Percentiles rank a stretch among this genome's conserved stretches.
phyloP scores from a whole-genome alignment of 2,113 vertebrate species.

The Ophthalmolycus amberensis region DNA sequence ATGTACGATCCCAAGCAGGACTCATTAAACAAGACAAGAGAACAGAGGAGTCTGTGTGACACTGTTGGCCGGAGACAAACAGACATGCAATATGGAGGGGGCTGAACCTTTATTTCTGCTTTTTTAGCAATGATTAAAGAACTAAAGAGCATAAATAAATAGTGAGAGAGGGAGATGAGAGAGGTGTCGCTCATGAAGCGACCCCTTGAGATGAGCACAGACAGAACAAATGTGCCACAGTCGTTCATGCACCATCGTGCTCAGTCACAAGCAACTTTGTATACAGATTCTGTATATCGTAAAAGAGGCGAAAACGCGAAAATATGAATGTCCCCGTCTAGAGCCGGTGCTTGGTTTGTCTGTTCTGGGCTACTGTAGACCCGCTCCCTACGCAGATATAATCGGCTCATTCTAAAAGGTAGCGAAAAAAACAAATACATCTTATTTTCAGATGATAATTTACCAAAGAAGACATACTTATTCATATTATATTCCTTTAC shows the following conservation, averaged over 20 bases:
- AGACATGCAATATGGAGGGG: slow-evolving; percentile 44
- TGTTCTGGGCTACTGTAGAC: not conserved
- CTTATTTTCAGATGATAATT: not conserved
- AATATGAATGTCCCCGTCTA: too few species aligned
- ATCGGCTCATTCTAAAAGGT: not conserved
- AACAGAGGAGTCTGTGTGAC: slow-evolving; percentile 73
- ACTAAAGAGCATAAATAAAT: slow-evolving; percentile 48
- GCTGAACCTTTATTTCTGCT: not conserved
- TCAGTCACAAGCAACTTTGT: slow-evolving; percentile 4
- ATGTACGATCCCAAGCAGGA: slow-evolving; percentile 58
- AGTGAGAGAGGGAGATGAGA: slow-evolving; percentile 47
- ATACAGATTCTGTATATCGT: not conserved
- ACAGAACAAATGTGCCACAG: slow-evolving; percentile 23
- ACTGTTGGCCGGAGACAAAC: slow-evolving; percentile 54
- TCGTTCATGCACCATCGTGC: slow-evolving; percentile 3
- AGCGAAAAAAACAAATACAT: not conserved
- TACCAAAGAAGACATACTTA: not conserved
- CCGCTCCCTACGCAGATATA: too few species aligned
- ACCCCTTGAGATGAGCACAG: slow-evolving; percentile 48
- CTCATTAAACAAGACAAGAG: slow-evolving; percentile 69
- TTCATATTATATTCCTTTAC: not conserved
- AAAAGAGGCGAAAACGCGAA: not conserved
- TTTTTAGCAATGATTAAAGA: slow-evolving; percentile 50
- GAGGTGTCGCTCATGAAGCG: slow-evolving; percentile 58
- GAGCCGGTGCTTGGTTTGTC: too few species aligned